These are phyloP conservation scores for Eupithecia subumbrata DNA, from an alignment of 2,888 invertebrate species.

Conservation along the genomic window DNA sequence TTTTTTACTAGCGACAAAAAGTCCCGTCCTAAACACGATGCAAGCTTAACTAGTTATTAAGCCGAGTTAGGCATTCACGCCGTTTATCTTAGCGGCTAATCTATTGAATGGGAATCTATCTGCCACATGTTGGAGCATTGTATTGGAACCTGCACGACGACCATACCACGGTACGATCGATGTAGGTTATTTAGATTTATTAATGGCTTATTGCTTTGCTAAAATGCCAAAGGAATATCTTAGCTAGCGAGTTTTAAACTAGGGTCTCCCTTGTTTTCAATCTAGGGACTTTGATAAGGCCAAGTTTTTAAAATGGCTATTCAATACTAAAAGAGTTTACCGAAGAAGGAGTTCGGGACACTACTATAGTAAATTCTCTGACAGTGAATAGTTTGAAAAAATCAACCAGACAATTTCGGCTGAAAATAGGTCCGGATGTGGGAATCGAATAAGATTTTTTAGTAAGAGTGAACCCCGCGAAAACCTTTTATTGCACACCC, in stretches of 20 bases:
- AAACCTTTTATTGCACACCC: not conserved
- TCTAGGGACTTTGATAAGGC: not conserved
- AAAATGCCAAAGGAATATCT: conserved; percentile 2
- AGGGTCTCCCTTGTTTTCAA: not conserved
- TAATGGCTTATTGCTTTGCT: not conserved
- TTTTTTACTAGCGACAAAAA: conserved; percentile 5
- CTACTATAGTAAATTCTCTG: too few species aligned
- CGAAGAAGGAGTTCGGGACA: not conserved
- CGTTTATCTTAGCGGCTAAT: conserved; percentile 45
- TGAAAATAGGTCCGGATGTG: not conserved
- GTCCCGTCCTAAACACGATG: conserved; percentile 13
- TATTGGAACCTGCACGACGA: conserved; percentile 21
- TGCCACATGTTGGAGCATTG: conserved; percentile 31
- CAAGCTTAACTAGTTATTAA: conserved; percentile 38
- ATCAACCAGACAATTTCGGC: not conserved
- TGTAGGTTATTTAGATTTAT: conserved; percentile 10
- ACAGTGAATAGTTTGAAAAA: too few species aligned
- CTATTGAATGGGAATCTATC: conserved; percentile 46
- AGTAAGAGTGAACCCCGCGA: not conserved
- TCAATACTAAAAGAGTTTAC: not conserved
- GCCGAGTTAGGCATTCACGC: conserved; percentile 39
- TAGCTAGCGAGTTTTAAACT: not conserved
- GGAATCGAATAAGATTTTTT: not conserved
- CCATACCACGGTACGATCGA: not conserved
- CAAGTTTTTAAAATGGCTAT: not conserved